Evolutionary conservation across 2,888 invertebrate genomes (phyloP), one percentile per base, ranked within the genome.

Genomic region (Drosophila pegasa): DNA sequence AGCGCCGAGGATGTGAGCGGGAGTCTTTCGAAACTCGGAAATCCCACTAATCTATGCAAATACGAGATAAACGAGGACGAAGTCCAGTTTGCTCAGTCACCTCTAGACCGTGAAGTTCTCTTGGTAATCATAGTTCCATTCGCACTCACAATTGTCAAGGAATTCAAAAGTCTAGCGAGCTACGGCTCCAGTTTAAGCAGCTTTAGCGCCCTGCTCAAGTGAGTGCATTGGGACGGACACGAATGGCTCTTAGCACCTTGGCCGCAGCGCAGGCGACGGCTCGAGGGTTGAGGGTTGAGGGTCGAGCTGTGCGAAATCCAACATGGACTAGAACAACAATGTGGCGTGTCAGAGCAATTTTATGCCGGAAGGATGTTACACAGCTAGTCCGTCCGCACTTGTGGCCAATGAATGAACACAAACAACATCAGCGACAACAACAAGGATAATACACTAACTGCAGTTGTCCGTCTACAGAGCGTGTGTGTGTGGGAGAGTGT

Each of bases 351-450:
- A 45, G 60, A 64, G 74, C 67, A 71, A 80, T 80, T 75, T 67
- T 43, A 70, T 63, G 74, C 75, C 83, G 83, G 76, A 84, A 86
- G 83, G 69, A 80, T 84, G 75, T 83, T 60, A 69, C 73, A 73
- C 80, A 71, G 71, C 71, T 20, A 80, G 67, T 58, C 81, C 67
- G 67, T 58, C 81, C 67, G 48, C 75, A 75, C 75, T 81, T 81
- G 67, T 60, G 72, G 66, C 76, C 70, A 66, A 63, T 75, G 76
- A 59, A 66, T 75, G 59, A 55, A 27, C 41, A 48, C 35, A 22
- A 33, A 54, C 41, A 64, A 25, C 47, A 58, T 22, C 73, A 52
- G 33, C 45, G 33, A 29, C 18, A 56, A 14, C 25, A 56, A 20
- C 52, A 72, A 52, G 18, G 50, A 58, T 69, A 75, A 69, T 69